Base-by-base conservation (phyloP, 2,113 vertebrate species). In the Procavia capensis region DNA sequence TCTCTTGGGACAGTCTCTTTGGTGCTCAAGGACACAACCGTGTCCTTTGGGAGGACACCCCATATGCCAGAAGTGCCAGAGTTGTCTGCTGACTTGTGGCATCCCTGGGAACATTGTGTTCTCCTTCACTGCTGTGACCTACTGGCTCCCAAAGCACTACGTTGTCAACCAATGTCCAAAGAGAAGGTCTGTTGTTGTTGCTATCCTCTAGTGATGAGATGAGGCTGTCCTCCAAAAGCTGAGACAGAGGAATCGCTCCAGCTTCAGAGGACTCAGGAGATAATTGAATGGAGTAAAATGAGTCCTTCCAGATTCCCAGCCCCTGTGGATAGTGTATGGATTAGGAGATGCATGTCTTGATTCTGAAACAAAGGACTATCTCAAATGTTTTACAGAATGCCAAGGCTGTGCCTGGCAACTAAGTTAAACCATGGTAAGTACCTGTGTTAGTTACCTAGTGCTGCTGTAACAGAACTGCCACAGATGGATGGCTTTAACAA, bases 321-420 rank as follows among this genome's bases (percentile, higher is more conserved):
- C 27, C 31, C 78, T 68, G 9, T 66, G 36, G 57, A 47, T 3
- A 72, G 29, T 13, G 4, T 72, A 82, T 72, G 27, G 25, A 70
- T 78, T 59, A 41, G 64, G 92, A 95, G 64, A 76, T 25, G 2
- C 20, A 75, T 10, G 20, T 61, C 6, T 36, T 79, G 45, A 86
- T 84, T 80, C 27, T 92, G 75, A 95, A 79, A 47, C 64, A 93
- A 79, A 83, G 45, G 45, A 90, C 34, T 72, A 22, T 61, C 85
- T 89, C 76, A 66, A 93, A 47, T 31, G 91, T 88, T 85, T 19
- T 66, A 81, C 68, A 78, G 39, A n/a, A 54, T 76, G 80, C 24
- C 13, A 50, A 61, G 10, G 20, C 36, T 70, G 41, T 88, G 24
- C 22, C 76, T 63, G 68, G 29, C 68, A 90, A 19, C 39, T 90